phyloP scores from a whole-genome alignment of 2,888 invertebrate species.

The Eupsilia transversa region DNA sequence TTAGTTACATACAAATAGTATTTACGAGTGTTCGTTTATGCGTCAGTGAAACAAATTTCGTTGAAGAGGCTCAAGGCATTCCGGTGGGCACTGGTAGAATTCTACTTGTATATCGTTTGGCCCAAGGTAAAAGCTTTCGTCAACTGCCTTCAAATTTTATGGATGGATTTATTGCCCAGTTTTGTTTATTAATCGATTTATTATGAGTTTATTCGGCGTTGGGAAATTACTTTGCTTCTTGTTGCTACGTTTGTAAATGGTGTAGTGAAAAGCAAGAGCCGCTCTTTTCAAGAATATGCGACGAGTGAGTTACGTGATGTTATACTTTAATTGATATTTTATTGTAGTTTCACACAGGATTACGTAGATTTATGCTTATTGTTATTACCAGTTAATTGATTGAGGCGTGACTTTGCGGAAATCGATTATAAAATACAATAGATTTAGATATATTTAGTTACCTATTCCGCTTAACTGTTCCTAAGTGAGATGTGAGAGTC shows the following conservation, averaged over 20 bases:
- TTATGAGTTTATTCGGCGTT: constrained; percentile 43
- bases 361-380: too few relatives aligned
- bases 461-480: too few relatives aligned
- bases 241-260: background rate
- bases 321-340: background rate
- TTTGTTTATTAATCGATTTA: constrained; percentile 59
- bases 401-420: too few relatives aligned
- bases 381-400: background rate
- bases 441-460: too few relatives aligned
- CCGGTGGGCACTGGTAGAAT: constrained; percentile 72
- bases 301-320: background rate
- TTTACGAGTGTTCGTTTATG: constrained; percentile 42
- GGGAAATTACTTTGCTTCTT: constrained; percentile 30
- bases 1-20: constrained; percentile 49
- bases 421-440: too few relatives aligned
- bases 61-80: constrained; percentile 80
- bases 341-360: background rate
- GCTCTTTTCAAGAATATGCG: constrained; percentile 7
- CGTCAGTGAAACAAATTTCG: constrained; percentile 70
- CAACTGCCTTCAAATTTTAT: constrained; percentile 55
- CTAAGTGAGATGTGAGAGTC: too few relatives aligned
- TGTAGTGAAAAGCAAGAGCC: constrained; percentile 14
- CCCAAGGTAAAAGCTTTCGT: constrained; percentile 62
- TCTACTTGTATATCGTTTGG: constrained; percentile 64
- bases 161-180: constrained; percentile 40